phyloP scores from a whole-genome alignment of 2,113 vertebrate genomes.

The Blennius ocellaris region DNA sequence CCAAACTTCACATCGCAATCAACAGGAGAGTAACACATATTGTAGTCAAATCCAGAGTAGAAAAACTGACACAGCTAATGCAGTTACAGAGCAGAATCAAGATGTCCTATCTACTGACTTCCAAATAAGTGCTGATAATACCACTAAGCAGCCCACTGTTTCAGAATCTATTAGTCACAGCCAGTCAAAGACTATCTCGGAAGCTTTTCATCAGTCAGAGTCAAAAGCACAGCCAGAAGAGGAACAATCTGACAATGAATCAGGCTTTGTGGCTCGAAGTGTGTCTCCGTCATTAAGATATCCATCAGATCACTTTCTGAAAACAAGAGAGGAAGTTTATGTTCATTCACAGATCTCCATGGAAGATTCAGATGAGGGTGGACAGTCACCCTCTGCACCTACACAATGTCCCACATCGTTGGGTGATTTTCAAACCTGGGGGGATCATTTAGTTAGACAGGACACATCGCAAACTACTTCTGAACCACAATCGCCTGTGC shows the following conservation, averaged over 20 bases:
- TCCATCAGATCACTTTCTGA: conserved; percentile 76
- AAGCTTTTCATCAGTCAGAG: conserved; percentile 41
- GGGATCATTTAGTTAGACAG: conserved; percentile 40
- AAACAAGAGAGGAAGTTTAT: conserved; percentile 79
- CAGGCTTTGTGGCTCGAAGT: conserved; percentile 47
- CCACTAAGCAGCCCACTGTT: conserved; percentile 6
- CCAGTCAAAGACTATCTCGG: conserved; percentile 36
- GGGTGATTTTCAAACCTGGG: conserved; percentile 55
- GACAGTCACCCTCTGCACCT: conserved; percentile 66
- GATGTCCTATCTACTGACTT: neutral
- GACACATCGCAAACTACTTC: conserved; percentile 40
- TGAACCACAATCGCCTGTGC: conserved; percentile 58
- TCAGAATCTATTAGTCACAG: conserved; percentile 35
- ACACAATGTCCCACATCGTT: conserved; percentile 49
- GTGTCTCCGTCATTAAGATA: conserved; percentile 63
- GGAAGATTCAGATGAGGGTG: conserved; percentile 78
- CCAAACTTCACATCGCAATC: conserved; percentile 25
- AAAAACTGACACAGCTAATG: conserved; percentile 2
- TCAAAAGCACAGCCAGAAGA: conserved; percentile 41
- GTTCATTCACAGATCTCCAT: conserved; percentile 80
- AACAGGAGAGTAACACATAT: conserved; percentile 30
- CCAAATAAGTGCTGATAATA: conserved; percentile 14
- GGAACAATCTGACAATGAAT: conserved; percentile 53
- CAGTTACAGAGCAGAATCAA: conserved; percentile 28
- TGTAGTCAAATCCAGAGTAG: conserved; percentile 16